Evolutionary conservation across 2,888 invertebrate genomes (phyloP).

Genomic region (Keiferia lycopersicella): DNA sequence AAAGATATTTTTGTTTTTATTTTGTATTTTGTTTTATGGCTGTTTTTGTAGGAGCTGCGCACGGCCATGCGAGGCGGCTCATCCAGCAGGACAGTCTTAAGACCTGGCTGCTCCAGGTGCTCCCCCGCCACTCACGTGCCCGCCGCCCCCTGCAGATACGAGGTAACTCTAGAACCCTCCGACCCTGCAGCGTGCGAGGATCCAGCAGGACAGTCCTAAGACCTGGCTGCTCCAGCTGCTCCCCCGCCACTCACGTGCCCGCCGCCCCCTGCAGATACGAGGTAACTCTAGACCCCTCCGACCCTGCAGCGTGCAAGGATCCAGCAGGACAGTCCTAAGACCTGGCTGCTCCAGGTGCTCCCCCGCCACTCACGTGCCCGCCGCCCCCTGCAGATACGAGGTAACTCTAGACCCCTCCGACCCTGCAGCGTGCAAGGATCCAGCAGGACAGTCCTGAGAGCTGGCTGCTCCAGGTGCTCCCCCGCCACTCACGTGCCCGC

Average conservation of each 20-base stretch:
- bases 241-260: conserved; percentile 89
- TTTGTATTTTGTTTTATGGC: too few species aligned
- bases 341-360: conserved; percentile 89
- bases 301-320: conserved; percentile 92
- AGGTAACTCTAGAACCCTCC: conserved; percentile 54
- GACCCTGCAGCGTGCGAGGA: conserved; percentile 91
- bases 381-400: conserved; percentile 76
- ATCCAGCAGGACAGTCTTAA: conserved; percentile 89
- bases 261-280: conserved; percentile 78
- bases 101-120: conserved; percentile 88
- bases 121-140: conserved; percentile 90
- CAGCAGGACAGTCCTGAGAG: conserved; percentile 88
- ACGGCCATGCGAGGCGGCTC: conserved; percentile 94
- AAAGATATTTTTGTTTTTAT: too few species aligned
- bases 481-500: conserved; percentile 89
- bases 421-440: conserved; percentile 93
- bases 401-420: too few species aligned
- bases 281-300: too few species aligned
- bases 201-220: conserved; percentile 91
- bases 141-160: conserved; percentile 77
- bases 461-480: conserved; percentile 89
- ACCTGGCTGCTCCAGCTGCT: conserved; percentile 88
- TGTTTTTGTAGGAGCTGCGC: conserved; percentile 87
- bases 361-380: conserved; percentile 88
- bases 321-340: conserved; percentile 90